A percentile compares a stretch with the other conserved stretches of the same genome.
Conservation (phyloP, 2,113 vertebrate genomes). For the Podarcis muralis region DNA sequence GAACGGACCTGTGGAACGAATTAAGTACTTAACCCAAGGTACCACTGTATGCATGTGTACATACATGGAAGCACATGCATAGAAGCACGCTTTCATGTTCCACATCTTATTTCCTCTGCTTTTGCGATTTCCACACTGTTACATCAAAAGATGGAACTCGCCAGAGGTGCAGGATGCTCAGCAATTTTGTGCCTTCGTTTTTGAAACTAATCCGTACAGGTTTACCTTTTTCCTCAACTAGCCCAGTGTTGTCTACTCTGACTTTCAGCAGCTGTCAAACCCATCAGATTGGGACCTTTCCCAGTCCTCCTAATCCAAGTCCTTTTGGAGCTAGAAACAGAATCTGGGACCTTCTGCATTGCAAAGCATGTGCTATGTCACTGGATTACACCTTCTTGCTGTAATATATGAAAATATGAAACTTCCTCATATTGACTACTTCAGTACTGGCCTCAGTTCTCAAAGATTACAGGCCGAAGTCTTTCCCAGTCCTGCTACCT, state of each 20-base stretch:
- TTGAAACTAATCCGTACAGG: too few species aligned
- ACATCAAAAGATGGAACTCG: neutral
- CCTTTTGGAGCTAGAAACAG: neutral
- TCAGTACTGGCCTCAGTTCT: too few species aligned
- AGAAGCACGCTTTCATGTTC: neutral
- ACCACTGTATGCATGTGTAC: neutral
- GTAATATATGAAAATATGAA: neutral
- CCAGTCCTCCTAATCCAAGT: neutral
- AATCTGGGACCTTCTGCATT: neutral
- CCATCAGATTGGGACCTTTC: neutral
- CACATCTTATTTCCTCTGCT: neutral
- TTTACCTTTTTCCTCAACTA: neutral
- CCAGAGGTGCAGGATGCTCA: conserved; percentile 7
- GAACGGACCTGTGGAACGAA: too few species aligned
- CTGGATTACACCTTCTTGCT: neutral
- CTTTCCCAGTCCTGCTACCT: too few species aligned
- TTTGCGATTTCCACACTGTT: neutral
- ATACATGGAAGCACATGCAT: neutral
- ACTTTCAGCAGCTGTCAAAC: neutral
- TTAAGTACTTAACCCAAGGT: too few species aligned
- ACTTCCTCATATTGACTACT: neutral
- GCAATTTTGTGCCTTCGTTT: neutral
- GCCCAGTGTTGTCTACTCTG: neutral
- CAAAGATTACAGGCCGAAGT: too few species aligned
- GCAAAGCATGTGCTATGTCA: neutral